These are phyloP conservation scores for Anguilla obscura DNA, from an alignment of 2,797 vertebrate genomes.

Conservation along the genomic window DNA sequence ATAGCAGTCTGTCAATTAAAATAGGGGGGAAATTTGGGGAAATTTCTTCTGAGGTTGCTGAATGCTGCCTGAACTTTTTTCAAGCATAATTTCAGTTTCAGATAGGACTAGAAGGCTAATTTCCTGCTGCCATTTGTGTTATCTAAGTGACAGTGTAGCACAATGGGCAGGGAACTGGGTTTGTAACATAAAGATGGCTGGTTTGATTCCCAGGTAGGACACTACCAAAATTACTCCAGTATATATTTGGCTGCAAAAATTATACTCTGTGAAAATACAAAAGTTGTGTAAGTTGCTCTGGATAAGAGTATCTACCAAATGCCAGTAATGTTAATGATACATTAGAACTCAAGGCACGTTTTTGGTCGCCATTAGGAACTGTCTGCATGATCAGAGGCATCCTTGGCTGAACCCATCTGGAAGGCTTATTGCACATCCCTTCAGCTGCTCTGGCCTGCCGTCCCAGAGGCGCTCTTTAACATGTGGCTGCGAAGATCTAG, in stretches of 20 bases:
- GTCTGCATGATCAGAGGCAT: slow-evolving; percentile 4
- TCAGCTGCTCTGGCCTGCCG: slow-evolving; percentile 37
- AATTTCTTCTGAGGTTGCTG: background rate
- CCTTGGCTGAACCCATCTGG: slow-evolving; percentile 32
- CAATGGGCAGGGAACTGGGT: too few species aligned
- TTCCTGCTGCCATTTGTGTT: background rate
- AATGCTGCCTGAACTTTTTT: background rate
- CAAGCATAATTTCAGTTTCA: background rate
- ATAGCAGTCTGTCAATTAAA: background rate
- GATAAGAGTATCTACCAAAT: background rate
- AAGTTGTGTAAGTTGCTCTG: too few species aligned
- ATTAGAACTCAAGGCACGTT: slow-evolving; percentile 32
- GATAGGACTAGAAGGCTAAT: background rate
- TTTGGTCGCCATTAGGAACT: slow-evolving; percentile 35
- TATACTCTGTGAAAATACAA: too few species aligned
- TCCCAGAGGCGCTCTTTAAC: background rate
- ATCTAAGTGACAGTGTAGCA: background rate
- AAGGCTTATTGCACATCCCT: slow-evolving; percentile 17
- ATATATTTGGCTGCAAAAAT: too few species aligned
- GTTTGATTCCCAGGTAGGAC: too few species aligned
- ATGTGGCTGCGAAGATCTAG: background rate
- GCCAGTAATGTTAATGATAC: background rate
- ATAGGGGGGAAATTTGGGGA: background rate
- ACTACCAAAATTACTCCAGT: too few species aligned
- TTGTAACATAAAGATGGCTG: too few species aligned